A percentile compares a stretch with the other conserved stretches of the same genome.
Conservation (phyloP, 2,113 vertebrate genomes). For the Vulpes vulpes region DNA sequence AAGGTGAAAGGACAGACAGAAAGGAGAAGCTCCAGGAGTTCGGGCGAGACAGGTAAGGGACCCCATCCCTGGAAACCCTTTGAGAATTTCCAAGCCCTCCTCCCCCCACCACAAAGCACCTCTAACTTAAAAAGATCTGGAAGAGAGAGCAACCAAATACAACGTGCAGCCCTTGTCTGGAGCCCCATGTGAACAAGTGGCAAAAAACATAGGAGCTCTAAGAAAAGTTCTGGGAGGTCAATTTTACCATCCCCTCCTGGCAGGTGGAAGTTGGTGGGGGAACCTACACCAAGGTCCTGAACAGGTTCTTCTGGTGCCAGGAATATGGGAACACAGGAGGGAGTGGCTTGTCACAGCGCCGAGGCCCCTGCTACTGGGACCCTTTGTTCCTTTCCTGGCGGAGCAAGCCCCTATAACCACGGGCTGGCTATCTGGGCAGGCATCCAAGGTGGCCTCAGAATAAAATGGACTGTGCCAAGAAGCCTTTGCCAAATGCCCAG, state of each 20-base stretch:
- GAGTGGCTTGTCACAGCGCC: rapidly evolving
- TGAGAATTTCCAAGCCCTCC: neutral
- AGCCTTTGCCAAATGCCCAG: neutral
- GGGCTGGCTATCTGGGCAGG: neutral
- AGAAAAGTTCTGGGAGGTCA: neutral
- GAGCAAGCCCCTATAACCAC: neutral
- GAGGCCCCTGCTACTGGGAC: neutral
- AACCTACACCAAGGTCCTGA: neutral
- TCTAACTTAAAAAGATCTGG: neutral
- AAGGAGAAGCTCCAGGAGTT: neutral
- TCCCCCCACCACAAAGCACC: neutral
- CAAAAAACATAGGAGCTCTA: neutral
- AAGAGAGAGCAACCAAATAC: neutral
- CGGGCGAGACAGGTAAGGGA: rapidly evolving
- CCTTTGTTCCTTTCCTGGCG: neutral
- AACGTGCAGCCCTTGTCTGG: rapidly evolving
- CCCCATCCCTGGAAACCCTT: rapidly evolving
- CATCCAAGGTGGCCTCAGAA: neutral
- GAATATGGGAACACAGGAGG: neutral
- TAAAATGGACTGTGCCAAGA: neutral
- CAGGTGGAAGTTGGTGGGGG: neutral
- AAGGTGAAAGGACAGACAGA: neutral
- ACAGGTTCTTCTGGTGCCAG: rapidly evolving
- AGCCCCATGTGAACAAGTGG: neutral
- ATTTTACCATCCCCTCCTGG: neutral